Percentiles rank a stretch among this genome's conserved stretches.
phyloP scores from a whole-genome alignment of 2,888 invertebrate species.

The Cepaea hortensis region DNA sequence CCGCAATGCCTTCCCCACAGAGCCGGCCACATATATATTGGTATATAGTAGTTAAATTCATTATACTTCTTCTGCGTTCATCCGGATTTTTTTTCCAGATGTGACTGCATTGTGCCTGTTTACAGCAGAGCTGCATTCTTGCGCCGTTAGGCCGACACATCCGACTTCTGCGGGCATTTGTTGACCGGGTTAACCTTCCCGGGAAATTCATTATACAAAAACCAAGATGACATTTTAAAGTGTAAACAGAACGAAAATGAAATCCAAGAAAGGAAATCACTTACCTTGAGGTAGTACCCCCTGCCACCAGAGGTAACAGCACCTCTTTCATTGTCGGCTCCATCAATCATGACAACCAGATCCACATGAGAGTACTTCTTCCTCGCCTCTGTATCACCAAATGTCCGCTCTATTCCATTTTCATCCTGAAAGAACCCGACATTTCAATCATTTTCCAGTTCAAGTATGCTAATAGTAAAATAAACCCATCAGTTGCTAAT shows the following conservation, averaged over 20 bases:
- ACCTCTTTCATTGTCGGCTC: conserved; percentile 94
- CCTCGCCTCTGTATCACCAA: conserved; percentile 87
- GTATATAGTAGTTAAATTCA: too few species aligned
- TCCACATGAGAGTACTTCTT: conserved; percentile 99
- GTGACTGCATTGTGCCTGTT: too few species aligned
- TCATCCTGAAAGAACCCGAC: conserved; percentile 81
- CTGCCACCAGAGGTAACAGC: conserved; percentile 93
- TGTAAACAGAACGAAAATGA: background rate
- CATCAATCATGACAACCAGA: conserved; percentile 98
- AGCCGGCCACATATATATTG: too few species aligned
- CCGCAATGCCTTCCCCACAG: too few species aligned
- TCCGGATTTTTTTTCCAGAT: too few species aligned
- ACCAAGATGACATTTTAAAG: background rate
- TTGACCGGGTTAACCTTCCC: too few species aligned
- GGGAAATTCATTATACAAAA: background rate
- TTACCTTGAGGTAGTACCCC: conserved; percentile 87
- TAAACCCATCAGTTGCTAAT: too few species aligned
- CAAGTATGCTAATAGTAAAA: too few species aligned
- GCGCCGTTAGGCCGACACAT: too few species aligned
- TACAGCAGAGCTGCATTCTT: too few species aligned
- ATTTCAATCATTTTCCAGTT: background rate
- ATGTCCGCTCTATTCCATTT: conserved; percentile 92
- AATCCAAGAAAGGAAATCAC: background rate
- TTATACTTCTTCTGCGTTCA: too few species aligned
- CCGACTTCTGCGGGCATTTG: too few species aligned